Evolutionary conservation across 2,888 invertebrate species (phyloP).

Genomic region (Eutolmus rufibarbis): DNA sequence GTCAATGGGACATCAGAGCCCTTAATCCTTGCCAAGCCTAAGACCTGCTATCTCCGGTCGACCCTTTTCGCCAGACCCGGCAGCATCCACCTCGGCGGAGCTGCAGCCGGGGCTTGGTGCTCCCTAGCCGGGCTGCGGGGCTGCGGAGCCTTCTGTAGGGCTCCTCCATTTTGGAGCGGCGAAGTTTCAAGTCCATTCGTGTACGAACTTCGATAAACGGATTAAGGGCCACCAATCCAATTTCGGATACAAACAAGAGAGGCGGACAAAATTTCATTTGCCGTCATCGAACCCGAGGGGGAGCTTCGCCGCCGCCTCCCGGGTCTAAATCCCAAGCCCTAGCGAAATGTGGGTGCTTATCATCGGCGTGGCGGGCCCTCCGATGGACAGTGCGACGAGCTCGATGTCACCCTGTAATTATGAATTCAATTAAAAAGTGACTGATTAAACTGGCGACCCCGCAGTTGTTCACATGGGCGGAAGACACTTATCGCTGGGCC

Average conservation of each 20-base stretch:
- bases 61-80: constrained; percentile 14
- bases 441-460: constrained; percentile 15
- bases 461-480: constrained; percentile 15
- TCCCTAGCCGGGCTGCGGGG: background rate
- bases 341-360: constrained; percentile 1
- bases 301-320: background rate
- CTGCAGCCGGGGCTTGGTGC: background rate
- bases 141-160: background rate
- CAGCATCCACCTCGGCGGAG: background rate
- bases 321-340: background rate
- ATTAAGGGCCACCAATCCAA: constrained; percentile 56
- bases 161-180: constrained; percentile 39
- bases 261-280: constrained; percentile 37
- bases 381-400: background rate
- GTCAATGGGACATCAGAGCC: constrained; percentile 32
- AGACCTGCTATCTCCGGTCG: constrained; percentile 33
- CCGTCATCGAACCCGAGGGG: background rate
- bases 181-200: constrained; percentile 59
- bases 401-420: constrained; percentile 30
- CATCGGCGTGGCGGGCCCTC: background rate
- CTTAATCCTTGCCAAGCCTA: constrained; percentile 32
- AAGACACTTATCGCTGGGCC: constrained; percentile 9
- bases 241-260: constrained; percentile 46
- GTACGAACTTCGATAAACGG: constrained; percentile 64
- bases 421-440: constrained; percentile 36